These are phyloP conservation scores for Xiphorhynchus erythropygius DNA, from an alignment of 2,797 vertebrate species.

Conservation along the genomic window DNA sequence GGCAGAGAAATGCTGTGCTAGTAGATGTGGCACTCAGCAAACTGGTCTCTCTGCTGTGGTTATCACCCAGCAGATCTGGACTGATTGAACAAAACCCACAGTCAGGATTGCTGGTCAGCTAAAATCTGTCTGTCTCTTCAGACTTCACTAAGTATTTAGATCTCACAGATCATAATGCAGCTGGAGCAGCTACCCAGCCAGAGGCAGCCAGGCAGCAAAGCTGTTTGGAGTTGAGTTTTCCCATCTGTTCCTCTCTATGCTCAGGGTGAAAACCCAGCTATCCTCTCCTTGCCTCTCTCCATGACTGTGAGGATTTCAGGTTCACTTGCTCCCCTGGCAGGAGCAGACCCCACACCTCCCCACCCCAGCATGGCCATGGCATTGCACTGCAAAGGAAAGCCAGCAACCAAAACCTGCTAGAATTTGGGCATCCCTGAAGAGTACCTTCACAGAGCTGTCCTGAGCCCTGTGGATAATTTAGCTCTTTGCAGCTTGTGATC, in stretches of 20 bases:
- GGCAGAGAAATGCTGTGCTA: background rate
- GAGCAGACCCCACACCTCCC: background rate
- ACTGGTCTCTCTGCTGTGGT: background rate
- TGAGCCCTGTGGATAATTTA: background rate
- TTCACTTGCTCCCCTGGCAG: background rate
- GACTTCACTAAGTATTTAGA: background rate
- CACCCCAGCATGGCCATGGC: background rate
- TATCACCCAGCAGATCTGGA: background rate
- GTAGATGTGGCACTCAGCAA: background rate
- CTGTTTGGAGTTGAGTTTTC: background rate
- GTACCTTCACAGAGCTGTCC: background rate
- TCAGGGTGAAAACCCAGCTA: background rate
- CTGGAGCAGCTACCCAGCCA: background rate
- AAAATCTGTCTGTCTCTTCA: background rate
- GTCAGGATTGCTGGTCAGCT: background rate
- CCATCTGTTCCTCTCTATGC: background rate
- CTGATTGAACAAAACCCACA: background rate
- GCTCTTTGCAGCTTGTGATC: background rate
- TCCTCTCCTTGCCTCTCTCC: background rate
- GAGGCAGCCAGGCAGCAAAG: background rate
- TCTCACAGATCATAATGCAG: background rate
- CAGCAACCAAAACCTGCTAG: background rate
- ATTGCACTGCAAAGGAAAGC: background rate
- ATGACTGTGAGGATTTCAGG: background rate
- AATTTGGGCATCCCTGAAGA: background rate